Percentiles rank a stretch among this genome's conserved stretches.
phyloP scores from a whole-genome alignment of 2,797 vertebrate genomes.

The Liasis olivaceus region DNA sequence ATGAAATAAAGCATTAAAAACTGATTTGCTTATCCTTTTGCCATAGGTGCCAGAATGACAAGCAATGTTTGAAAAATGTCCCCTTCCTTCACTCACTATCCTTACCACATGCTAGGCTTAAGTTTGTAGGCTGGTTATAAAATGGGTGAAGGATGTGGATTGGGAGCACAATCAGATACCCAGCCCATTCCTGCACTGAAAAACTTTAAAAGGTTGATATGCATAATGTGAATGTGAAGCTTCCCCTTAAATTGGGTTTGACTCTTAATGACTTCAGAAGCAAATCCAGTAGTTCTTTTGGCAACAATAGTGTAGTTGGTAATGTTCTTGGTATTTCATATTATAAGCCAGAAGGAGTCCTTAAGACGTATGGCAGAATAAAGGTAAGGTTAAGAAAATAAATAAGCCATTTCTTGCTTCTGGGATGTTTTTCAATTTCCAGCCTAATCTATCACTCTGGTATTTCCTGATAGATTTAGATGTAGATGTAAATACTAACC shows the following conservation, averaged over 20 bases:
- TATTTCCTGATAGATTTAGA: neutral
- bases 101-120: neutral
- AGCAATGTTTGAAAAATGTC: neutral
- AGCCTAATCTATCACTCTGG: neutral
- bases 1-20: neutral
- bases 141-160: neutral
- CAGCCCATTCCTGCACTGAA: neutral
- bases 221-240: neutral
- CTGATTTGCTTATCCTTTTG: neutral
- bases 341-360: neutral
- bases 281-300: neutral
- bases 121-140: neutral
- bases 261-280: neutral
- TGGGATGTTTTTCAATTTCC: neutral
- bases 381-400: neutral
- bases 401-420: neutral
- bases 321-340: neutral
- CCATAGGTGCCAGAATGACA: neutral
- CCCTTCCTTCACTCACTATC: neutral
- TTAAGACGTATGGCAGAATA: neutral
- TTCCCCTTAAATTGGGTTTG: neutral
- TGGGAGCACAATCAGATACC: neutral
- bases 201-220: neutral
- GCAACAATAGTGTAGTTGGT: neutral
- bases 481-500: neutral